Evolutionary conservation across 2,888 invertebrate genomes (phyloP).

Genomic region (Habroteleia sp.): DNA sequence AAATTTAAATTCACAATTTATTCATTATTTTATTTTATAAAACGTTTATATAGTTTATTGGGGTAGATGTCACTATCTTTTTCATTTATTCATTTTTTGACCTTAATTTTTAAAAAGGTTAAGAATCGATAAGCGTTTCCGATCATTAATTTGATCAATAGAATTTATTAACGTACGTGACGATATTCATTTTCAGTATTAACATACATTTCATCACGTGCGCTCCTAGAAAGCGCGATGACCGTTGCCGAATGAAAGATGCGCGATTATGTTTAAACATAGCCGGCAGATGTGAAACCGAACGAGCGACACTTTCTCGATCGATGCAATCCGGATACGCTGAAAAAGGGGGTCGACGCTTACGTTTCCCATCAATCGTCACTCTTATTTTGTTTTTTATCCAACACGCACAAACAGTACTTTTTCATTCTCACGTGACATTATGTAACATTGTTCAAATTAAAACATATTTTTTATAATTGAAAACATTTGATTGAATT

Average conservation of each 20-base stretch:
- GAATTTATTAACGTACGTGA: constrained; percentile 37
- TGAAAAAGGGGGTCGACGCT: constrained; percentile 58
- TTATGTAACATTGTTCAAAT: too few species aligned
- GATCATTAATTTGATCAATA: constrained; percentile 26
- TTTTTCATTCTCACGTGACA: too few species aligned
- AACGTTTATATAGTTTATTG: too few species aligned
- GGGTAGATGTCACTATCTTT: too few species aligned
- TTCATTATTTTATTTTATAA: too few species aligned
- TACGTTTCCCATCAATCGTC: constrained; percentile 29
- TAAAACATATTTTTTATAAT: not conserved
- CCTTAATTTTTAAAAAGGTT: not conserved
- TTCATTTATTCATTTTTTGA: too few species aligned
- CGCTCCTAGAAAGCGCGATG: constrained; percentile 64
- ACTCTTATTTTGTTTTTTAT: constrained; percentile 16
- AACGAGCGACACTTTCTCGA: constrained; percentile 67
- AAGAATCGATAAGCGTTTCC: not conserved
- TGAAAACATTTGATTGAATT: too few species aligned
- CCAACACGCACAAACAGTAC: too few species aligned
- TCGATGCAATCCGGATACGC: constrained; percentile 59
- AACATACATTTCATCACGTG: constrained; percentile 55
- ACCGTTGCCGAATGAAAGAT: constrained; percentile 63
- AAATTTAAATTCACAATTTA: too few species aligned
- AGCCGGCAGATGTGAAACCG: constrained; percentile 65
- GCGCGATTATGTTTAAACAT: constrained; percentile 47
- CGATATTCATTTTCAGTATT: constrained; percentile 26